Conservation (phyloP, 2,797 vertebrate genomes). For the Helostoma temminkii region DNA sequence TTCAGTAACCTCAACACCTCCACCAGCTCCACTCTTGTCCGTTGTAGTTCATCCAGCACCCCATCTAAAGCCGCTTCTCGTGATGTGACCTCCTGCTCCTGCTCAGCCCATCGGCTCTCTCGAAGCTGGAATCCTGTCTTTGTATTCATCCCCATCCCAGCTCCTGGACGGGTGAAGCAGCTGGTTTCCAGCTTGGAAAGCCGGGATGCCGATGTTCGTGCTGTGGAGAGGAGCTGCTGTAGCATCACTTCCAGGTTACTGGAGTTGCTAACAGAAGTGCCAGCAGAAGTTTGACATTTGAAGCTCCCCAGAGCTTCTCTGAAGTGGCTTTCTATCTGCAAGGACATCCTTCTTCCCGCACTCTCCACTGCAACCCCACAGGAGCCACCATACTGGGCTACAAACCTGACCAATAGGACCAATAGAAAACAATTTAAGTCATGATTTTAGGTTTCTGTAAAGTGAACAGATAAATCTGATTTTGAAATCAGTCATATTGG, state of each 20-base stretch:
- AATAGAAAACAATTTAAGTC: not conserved
- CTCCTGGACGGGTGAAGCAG: slow-evolving; percentile 62
- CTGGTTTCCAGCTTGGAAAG: slow-evolving; percentile 84
- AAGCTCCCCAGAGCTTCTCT: slow-evolving; percentile 65
- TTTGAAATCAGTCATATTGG: no score
- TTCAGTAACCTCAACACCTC: slow-evolving; percentile 70
- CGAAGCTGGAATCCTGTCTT: slow-evolving; percentile 63
- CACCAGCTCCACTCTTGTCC: slow-evolving; percentile 78
- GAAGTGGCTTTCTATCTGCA: slow-evolving; percentile 80
- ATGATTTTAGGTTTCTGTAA: no score
- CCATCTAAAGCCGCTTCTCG: slow-evolving; percentile 52
- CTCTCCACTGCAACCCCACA: slow-evolving; percentile 74
- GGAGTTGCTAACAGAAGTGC: slow-evolving; percentile 39
- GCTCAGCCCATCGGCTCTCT: slow-evolving; percentile 13
- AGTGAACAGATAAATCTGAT: no score
- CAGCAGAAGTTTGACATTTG: slow-evolving; percentile 45
- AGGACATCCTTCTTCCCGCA: slow-evolving; percentile 65
- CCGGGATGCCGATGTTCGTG: slow-evolving; percentile 72
- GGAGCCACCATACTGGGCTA: slow-evolving; percentile 74
- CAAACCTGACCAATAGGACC: slow-evolving; percentile 75
- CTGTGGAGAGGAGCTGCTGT: slow-evolving; percentile 82
- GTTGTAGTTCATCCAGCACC: slow-evolving; percentile 73
- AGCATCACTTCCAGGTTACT: slow-evolving; percentile 72
- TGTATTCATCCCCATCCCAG: slow-evolving; percentile 17
- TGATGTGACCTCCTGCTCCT: slow-evolving; percentile 68